Evolutionary conservation across 2,797 vertebrate genomes (phyloP).

Genomic region (Cacajao melanocephalus): DNA sequence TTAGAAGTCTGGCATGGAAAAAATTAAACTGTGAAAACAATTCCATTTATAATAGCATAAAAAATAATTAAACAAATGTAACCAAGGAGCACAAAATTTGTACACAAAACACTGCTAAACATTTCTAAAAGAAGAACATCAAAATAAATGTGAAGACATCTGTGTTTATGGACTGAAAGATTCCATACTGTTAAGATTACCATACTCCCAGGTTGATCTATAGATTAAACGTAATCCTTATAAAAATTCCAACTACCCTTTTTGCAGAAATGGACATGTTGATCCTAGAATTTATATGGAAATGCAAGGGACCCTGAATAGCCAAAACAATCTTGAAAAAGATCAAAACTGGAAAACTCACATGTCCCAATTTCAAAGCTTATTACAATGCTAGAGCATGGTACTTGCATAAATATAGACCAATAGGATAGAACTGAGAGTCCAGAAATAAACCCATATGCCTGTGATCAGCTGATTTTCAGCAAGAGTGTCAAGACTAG

Average conservation of each 20-base stretch:
- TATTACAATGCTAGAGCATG: background rate
- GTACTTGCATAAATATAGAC: background rate
- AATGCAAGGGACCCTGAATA: background rate
- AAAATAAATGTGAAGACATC: background rate
- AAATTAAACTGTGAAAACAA: background rate
- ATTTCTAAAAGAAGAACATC: background rate
- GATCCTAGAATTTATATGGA: background rate
- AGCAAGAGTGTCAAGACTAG: background rate
- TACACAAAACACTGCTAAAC: background rate
- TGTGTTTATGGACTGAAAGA: background rate
- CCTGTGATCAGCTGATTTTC: background rate
- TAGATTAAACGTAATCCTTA: background rate
- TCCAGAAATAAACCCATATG: background rate
- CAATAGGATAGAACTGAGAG: background rate
- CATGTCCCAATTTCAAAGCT: background rate
- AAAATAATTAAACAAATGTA: background rate
- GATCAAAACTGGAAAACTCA: background rate
- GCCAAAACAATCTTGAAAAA: background rate
- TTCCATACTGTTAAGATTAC: background rate
- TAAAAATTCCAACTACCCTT: background rate
- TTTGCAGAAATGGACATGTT: background rate
- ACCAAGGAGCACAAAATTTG: background rate
- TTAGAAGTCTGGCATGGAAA: background rate
- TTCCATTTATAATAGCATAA: background rate
- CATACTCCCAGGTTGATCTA: background rate